Conservation (phyloP, 1,140 invertebrate genomes). For the Chironomus striatipennis region DNA sequence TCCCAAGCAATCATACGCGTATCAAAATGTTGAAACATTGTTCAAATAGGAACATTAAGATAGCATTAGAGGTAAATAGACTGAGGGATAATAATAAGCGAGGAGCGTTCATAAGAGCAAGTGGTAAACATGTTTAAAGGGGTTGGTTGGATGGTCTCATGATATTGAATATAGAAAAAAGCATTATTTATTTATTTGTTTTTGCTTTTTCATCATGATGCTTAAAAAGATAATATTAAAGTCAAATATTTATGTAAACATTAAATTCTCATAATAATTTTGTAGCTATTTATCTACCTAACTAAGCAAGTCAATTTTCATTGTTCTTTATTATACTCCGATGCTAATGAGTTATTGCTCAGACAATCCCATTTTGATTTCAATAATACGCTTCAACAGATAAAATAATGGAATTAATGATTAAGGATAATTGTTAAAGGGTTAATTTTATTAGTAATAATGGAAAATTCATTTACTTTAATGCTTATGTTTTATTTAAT, state of each 20-base stretch:
- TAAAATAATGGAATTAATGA: background rate
- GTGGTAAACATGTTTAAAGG: background rate
- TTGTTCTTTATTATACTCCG: background rate
- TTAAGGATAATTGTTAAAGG: background rate
- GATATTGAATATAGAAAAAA: background rate
- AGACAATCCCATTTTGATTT: background rate
- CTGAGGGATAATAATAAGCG: background rate
- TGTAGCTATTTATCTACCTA: background rate
- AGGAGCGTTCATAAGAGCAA: background rate
- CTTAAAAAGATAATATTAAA: conserved; percentile 15
- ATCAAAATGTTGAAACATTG: background rate
- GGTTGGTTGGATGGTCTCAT: background rate
- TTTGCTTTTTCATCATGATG: conserved; percentile 17
- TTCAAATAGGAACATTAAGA: background rate
- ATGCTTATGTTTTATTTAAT: too few relatives aligned
- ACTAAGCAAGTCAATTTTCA: background rate
- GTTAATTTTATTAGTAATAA: background rate
- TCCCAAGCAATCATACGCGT: background rate
- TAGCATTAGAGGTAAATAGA: background rate
- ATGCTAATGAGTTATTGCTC: background rate
- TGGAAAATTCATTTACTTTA: background rate
- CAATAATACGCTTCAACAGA: background rate
- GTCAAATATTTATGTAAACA: conserved; percentile 21
- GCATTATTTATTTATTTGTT: conserved; percentile 18
- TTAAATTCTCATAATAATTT: background rate